Evolutionary conservation across 2,888 invertebrate species (phyloP).

Genomic region (Tupiocoris notatus): DNA sequence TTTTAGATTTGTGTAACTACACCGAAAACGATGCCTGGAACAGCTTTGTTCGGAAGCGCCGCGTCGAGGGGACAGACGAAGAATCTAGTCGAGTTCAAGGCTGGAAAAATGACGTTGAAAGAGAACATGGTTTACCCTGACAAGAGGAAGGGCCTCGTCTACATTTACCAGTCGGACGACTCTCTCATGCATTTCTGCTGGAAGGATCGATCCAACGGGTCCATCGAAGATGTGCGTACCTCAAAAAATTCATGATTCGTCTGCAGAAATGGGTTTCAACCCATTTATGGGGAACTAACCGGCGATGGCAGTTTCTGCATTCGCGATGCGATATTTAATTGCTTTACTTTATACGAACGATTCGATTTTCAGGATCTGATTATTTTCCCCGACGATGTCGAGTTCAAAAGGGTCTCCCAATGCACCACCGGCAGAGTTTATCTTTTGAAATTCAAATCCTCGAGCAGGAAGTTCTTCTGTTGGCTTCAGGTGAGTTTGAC

Average conservation of each 20-base stretch:
- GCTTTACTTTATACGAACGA: too few species aligned
- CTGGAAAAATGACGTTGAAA: conserved; percentile 93
- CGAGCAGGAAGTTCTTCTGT: conserved; percentile 89
- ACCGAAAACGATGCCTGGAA: conserved; percentile 65
- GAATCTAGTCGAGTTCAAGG: conserved; percentile 91
- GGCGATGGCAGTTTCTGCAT: neutral
- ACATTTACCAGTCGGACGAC: conserved; percentile 95
- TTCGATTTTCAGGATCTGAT: conserved; percentile 83
- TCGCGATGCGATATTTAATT: too few species aligned
- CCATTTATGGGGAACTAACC: neutral
- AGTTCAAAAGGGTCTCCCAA: conserved; percentile 90
- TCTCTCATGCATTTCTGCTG: conserved; percentile 99
- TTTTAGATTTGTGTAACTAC: too few species aligned
- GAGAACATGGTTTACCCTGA: conserved; percentile 93
- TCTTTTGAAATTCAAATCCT: conserved; percentile 92
- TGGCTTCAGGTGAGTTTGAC: conserved; percentile 83
- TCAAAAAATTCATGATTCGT: neutral
- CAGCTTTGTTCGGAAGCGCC: conserved; percentile 73
- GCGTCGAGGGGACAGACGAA: conserved; percentile 72
- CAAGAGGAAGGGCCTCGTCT: conserved; percentile 90
- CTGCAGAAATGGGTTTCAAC: neutral
- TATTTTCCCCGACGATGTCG: conserved; percentile 98
- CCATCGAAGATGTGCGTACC: conserved; percentile 78
- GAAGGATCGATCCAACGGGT: conserved; percentile 93
- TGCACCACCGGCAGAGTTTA: conserved; percentile 96